Conservation (phyloP, 2,113 vertebrate species). For the Campylomormyrus numenius region DNA sequence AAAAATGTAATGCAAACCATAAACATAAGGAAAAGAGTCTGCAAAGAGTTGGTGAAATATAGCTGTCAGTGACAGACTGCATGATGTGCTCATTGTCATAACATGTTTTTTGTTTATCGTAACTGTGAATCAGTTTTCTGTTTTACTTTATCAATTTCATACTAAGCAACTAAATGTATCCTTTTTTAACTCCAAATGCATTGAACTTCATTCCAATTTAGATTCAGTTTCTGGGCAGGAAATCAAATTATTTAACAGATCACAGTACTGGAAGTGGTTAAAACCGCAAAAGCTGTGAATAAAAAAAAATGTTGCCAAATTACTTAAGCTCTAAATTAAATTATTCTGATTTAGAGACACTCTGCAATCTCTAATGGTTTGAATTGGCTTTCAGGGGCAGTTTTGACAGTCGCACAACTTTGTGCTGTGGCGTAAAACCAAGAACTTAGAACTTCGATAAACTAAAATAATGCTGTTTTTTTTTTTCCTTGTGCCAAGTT, state of each 20-base stretch:
- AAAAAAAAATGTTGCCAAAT: constrained; percentile 51
- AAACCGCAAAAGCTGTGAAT: constrained; percentile 50
- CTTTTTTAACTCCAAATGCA: neutral
- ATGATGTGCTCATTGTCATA: neutral
- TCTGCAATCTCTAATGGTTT: constrained; percentile 44
- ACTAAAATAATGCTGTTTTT: constrained; percentile 32
- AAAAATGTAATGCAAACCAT: neutral
- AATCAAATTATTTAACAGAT: constrained; percentile 51
- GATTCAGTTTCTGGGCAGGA: constrained; percentile 47
- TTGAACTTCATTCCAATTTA: neutral
- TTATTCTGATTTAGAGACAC: constrained; percentile 46
- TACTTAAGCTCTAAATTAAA: constrained; percentile 54
- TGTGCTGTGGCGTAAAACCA: constrained; percentile 37
- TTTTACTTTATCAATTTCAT: neutral
- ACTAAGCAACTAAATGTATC: neutral
- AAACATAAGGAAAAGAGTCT: neutral
- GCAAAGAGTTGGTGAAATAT: neutral
- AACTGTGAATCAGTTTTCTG: neutral
- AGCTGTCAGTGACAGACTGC: neutral
- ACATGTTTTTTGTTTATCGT: neutral
- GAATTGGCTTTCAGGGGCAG: constrained; percentile 46
- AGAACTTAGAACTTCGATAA: constrained; percentile 38
- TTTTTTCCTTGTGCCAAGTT: constrained; percentile 2
- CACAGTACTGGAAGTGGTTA: constrained; percentile 49
- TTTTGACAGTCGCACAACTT: constrained; percentile 35